Evolutionary conservation across 2,113 vertebrate genomes (phyloP).

Genomic region (Merops nubicus): DNA sequence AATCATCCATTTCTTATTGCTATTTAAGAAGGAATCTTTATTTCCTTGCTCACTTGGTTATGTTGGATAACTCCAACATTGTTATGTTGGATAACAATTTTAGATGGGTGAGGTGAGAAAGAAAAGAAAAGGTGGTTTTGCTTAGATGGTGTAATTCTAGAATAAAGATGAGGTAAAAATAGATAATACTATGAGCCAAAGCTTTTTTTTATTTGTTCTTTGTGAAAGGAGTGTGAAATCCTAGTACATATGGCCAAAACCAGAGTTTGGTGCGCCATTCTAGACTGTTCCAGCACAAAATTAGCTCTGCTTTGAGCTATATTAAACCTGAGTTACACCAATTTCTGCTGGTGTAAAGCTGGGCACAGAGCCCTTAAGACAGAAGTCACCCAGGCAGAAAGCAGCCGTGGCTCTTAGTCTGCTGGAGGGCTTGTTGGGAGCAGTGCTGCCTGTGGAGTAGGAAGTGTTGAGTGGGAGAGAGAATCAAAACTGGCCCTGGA

Average conservation of each 20-base stretch:
- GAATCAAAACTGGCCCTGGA: background rate
- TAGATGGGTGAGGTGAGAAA: background rate
- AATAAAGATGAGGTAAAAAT: constrained; percentile 22
- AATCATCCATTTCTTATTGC: background rate
- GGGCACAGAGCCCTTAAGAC: background rate
- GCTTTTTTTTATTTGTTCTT: background rate
- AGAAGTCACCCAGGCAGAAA: constrained; percentile 51
- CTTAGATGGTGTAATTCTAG: background rate
- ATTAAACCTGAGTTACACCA: constrained; percentile 28
- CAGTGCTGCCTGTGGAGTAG: background rate
- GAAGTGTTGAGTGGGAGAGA: constrained; percentile 2
- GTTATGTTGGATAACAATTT: background rate
- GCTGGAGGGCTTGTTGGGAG: constrained; percentile 22
- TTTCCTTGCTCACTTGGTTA: background rate
- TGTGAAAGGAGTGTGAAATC: background rate
- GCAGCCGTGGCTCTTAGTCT: background rate
- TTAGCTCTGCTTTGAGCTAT: constrained; percentile 36
- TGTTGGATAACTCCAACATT: too few species aligned
- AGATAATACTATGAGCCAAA: background rate
- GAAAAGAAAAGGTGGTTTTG: background rate
- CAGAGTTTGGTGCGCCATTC: background rate
- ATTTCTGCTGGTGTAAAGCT: constrained; percentile 35
- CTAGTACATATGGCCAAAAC: background rate
- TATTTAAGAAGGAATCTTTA: background rate
- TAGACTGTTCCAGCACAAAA: constrained; percentile 20